These are phyloP conservation scores for Schizaphis graminum DNA, from an alignment of 2,888 invertebrate genomes.

Conservation along the genomic window DNA sequence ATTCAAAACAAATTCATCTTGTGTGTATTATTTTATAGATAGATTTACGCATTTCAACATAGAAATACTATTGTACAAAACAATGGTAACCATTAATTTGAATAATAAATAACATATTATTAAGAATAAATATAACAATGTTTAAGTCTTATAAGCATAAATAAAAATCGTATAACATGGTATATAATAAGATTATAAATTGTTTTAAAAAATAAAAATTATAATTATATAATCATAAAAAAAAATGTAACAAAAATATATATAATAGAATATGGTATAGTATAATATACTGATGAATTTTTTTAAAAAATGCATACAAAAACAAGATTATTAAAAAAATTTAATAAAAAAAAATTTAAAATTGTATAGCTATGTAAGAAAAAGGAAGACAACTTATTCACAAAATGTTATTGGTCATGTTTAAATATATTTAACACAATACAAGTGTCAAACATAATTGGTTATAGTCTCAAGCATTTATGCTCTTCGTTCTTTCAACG, in stretches of 20 bases:
- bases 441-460: not conserved
- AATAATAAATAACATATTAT: constrained; percentile 37
- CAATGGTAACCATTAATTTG: not conserved
- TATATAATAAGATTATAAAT: not conserved
- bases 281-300: not conserved
- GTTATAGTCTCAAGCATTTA: constrained; percentile 54
- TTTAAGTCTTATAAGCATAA: not conserved
- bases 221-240: constrained; percentile 12
- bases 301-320: not conserved
- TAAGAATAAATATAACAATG: constrained; percentile 23
- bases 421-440: not conserved
- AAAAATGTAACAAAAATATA: constrained; percentile 2
- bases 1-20: not conserved
- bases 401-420: not conserved
- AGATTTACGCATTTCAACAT: not conserved
- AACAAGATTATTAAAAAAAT: constrained; percentile 15
- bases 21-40: not conserved
- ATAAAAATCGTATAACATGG: constrained; percentile 26
- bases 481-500: constrained; percentile 56
- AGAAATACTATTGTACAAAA: not conserved
- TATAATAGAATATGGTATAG: constrained; percentile 2
- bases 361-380: not conserved
- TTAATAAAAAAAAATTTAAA: constrained; percentile 18
- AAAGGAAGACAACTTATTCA: constrained; percentile 35
- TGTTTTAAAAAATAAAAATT: not conserved